Percentiles rank a stretch among this genome's conserved stretches.
phyloP scores from a whole-genome alignment of 2,888 invertebrate species.

The Ptychoptera contaminata region DNA sequence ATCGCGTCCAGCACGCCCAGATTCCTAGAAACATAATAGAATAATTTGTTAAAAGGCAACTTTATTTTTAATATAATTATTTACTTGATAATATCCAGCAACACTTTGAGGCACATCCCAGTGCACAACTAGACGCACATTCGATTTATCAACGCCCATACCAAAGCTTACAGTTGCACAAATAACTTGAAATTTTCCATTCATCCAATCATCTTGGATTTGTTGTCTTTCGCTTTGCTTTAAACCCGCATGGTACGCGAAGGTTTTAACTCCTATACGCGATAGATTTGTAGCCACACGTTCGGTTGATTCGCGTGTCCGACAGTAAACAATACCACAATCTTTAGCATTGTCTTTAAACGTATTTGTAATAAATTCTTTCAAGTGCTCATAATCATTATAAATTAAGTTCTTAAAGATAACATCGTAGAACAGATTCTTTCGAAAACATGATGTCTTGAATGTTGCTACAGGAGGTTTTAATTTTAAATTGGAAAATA shows the following conservation, averaged over 20 bases:
- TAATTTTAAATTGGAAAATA: slow-evolving; percentile 54
- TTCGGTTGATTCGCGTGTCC: slow-evolving; percentile 83
- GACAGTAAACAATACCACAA: slow-evolving; percentile 88
- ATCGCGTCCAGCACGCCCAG: slow-evolving; percentile 92
- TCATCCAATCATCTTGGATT: slow-evolving; percentile 86
- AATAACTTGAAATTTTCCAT: slow-evolving; percentile 75
- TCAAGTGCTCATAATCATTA: slow-evolving; percentile 67
- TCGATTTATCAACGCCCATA: slow-evolving; percentile 96
- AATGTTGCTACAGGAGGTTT: slow-evolving; percentile 54
- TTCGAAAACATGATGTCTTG: slow-evolving; percentile 76
- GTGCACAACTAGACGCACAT: slow-evolving; percentile 90
- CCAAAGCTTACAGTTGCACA: slow-evolving; percentile 93
- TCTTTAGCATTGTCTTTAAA: slow-evolving; percentile 35
- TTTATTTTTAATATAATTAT: background rate
- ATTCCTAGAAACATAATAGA: slow-evolving; percentile 46
- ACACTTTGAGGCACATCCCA: slow-evolving; percentile 94
- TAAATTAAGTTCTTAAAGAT: slow-evolving; percentile 70
- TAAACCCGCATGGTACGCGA: slow-evolving; percentile 83
- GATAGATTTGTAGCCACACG: slow-evolving; percentile 62
- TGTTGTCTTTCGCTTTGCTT: slow-evolving; percentile 54
- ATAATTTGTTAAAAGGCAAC: background rate
- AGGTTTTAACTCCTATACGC: slow-evolving; percentile 54
- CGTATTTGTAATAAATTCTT: slow-evolving; percentile 51
- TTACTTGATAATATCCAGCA: slow-evolving; percentile 75
- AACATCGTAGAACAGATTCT: slow-evolving; percentile 91